Evolutionary conservation across 2,797 vertebrate genomes (phyloP).

Genomic region (Pangasius djambal): DNA sequence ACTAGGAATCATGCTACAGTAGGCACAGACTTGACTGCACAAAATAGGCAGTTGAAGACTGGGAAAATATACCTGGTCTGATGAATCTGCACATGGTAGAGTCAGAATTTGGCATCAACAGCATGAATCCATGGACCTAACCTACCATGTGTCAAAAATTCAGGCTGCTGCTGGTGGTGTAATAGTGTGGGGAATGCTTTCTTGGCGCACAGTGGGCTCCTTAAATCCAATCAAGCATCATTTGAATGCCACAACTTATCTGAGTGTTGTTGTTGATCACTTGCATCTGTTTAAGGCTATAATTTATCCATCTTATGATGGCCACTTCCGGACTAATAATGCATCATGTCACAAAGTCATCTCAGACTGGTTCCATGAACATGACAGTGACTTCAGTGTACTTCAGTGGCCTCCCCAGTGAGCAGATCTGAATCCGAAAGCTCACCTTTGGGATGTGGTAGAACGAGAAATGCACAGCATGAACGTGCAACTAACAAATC

Average conservation of each 20-base stretch:
- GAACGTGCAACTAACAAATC: not conserved
- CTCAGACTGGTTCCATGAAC: not conserved
- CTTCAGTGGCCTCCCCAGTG: not conserved
- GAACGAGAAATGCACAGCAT: not conserved
- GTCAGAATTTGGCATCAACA: not conserved
- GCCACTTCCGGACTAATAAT: not conserved
- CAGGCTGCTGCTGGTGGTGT: not conserved
- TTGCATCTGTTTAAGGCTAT: not conserved
- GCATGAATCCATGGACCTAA: not conserved
- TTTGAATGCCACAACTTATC: not conserved
- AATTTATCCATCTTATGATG: not conserved
- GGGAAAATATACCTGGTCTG: not conserved
- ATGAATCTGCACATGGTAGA: not conserved
- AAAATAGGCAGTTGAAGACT: not conserved
- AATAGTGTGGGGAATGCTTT: not conserved
- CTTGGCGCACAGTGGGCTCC: not conserved
- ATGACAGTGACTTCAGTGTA: not conserved
- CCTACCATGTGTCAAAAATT: conserved; percentile 5
- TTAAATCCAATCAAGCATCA: not conserved
- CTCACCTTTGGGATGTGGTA: not conserved
- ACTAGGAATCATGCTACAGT: not conserved
- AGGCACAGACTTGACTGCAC: not conserved
- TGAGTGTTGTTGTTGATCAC: not conserved
- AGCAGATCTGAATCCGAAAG: not conserved
- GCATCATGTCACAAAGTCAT: not conserved